phyloP scores from a whole-genome alignment of 2,888 invertebrate genomes.

The Melipona bicolor region DNA sequence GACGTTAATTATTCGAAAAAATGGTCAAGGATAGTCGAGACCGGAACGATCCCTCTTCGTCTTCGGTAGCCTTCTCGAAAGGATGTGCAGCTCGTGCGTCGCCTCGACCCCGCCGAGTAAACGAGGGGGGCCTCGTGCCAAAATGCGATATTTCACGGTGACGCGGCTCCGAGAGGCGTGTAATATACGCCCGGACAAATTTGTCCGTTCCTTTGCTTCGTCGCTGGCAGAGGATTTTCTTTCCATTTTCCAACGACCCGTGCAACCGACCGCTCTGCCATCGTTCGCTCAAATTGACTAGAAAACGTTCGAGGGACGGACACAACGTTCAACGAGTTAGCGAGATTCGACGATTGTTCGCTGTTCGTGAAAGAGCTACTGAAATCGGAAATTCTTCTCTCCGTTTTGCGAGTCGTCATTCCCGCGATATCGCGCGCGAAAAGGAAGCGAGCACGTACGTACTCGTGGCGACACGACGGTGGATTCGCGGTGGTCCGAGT shows the following conservation, averaged over 20 bases:
- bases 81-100: conserved; percentile 63
- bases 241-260: conserved; percentile 6
- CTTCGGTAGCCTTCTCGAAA: conserved; percentile 40
- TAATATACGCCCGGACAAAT: conserved; percentile 79
- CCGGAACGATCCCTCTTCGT: conserved; percentile 33
- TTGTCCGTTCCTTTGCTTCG: conserved; percentile 77
- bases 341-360: not conserved
- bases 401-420: too few species aligned
- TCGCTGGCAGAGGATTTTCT: conserved; percentile 56
- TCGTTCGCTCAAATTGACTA: not conserved
- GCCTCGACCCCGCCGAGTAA: conserved; percentile 40
- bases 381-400: not conserved
- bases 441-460: not conserved
- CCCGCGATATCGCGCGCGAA: too few species aligned
- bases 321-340: not conserved
- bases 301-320: not conserved
- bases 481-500: conserved; percentile 75
- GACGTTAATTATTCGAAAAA: conserved; percentile 69
- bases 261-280: not conserved
- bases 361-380: not conserved
- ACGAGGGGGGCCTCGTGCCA: conserved; percentile 73
- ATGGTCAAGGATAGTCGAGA: conserved; percentile 65
- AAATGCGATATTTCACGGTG: conserved; percentile 81
- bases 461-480: too few species aligned
- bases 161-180: conserved; percentile 77